These are phyloP conservation scores for Festucalex cinctus DNA, from an alignment of 2,113 vertebrate species.

Conservation along the genomic window DNA sequence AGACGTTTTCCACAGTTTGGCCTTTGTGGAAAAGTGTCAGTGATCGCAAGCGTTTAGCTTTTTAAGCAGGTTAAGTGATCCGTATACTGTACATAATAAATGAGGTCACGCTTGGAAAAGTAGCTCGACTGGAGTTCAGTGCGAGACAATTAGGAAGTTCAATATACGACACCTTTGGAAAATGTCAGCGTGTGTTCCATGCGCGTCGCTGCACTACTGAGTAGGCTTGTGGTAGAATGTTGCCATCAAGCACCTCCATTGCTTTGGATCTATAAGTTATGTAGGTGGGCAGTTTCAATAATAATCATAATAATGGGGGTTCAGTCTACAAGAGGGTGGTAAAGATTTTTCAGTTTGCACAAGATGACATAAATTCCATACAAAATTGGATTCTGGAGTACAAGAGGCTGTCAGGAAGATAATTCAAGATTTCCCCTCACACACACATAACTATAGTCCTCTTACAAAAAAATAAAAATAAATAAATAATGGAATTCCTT, in stretches of 20 bases:
- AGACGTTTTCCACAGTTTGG: no score
- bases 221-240: not conserved
- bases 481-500: no score
- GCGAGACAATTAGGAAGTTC: not conserved
- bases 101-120: constrained; percentile 1
- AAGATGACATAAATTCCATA: no score
- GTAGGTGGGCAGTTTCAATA: no score
- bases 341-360: no score
- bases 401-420: not conserved
- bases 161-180: not conserved
- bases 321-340: no score
- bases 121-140: not conserved
- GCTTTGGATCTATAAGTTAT: not conserved
- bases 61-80: not conserved
- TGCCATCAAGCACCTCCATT: not conserved
- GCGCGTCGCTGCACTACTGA: not conserved
- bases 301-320: no score
- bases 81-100: not conserved
- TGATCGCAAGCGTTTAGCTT: not conserved
- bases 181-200: not conserved
- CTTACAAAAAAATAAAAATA: no score
- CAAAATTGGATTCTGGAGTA: no score
- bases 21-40: not conserved
- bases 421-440: not conserved
- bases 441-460: not conserved